Percentiles rank a stretch among this genome's conserved stretches.
Conservation (phyloP, 64 coral and sea anemone species). For the Astreopora myriophthalma region DNA sequence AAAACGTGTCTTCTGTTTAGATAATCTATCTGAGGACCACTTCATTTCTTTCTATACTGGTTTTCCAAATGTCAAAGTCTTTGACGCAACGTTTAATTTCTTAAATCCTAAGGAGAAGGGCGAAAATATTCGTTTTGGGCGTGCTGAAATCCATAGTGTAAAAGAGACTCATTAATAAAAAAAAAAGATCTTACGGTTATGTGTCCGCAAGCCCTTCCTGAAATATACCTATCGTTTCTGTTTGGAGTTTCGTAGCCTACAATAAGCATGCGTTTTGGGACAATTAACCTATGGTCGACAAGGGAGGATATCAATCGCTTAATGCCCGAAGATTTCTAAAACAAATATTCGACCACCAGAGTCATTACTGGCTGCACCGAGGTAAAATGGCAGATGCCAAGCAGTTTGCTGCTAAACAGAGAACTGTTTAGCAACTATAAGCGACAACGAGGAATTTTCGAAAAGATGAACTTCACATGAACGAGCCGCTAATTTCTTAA, state of each 20-base stretch:
- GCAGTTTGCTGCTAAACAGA: not conserved
- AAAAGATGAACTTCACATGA: no score
- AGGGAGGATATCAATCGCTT: not conserved
- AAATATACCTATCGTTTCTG: not conserved
- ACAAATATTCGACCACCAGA: not conserved
- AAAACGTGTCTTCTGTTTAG: no score
- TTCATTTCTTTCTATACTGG: no score
- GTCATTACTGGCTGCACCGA: conserved; percentile 13
- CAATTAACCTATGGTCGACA: not conserved
- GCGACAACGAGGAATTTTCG: no score
- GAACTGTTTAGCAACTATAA: not conserved
- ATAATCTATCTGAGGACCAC: no score
- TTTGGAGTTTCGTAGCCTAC: not conserved
- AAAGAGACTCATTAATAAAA: not conserved
- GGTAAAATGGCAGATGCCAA: not conserved
- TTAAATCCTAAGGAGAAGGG: no score
- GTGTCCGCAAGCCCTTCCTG: not conserved
- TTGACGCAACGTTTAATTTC: no score
- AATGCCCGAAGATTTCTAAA: conserved; percentile 3
- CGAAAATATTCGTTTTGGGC: no score
- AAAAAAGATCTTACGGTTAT: not conserved
- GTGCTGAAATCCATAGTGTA: not conserved
- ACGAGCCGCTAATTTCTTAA: no score
- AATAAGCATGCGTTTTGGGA: not conserved
- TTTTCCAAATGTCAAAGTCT: no score